Base-by-base conservation (phyloP, 2,888 invertebrate genomes). In the Malthinus seriepunctatus region DNA sequence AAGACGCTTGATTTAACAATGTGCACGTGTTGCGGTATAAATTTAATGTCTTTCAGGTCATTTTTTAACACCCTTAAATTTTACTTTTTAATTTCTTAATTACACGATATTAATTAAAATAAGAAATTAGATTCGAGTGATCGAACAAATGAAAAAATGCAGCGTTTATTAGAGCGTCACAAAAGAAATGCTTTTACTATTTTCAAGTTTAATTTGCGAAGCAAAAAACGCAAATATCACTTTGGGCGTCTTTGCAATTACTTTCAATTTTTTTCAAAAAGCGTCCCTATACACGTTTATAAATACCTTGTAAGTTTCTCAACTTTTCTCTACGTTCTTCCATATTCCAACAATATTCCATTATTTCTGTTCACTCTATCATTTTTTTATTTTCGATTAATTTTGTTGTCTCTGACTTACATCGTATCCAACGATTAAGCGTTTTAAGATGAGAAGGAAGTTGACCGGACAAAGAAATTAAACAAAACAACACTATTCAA, bases 271-370 rank as follows among this genome's bases (percentile, higher is more conserved):
- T 23, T 23, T 23, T 23, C 23, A 23, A 23, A 23, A 23, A 23
- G 23, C 3, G 23, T 23, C 23, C 23, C 23, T 23, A 23, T 23
- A 23, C 5, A 23, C 23, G 23, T 5, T 23, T 5, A 23, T 23
- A 23, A 23, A 42, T 67, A 67, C 67, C 67, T 65, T 67, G 67
- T 38, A 46, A 58, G 49, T 51, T 71, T 67, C 74, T 68, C 49
- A 67, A 66, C 67, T 65, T 60, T 63, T 76, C 76, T 57, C 76
- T 69, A 59, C 73, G 69, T 62, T 75, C 75, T 62, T 78, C 76
- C 76, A 78, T 77, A 63, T 71, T 75, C 78, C 78, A 78, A 71
- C 74, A 56, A 59, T 67, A 76, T 74, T 77, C 77, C 77, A 77
- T 77, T 71, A 71, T 76, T 72, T 31, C 37, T 31, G 39, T 42